These are phyloP conservation scores for Stenodera caucasica DNA, from an alignment of 2,888 invertebrate species.

Conservation along the genomic window DNA sequence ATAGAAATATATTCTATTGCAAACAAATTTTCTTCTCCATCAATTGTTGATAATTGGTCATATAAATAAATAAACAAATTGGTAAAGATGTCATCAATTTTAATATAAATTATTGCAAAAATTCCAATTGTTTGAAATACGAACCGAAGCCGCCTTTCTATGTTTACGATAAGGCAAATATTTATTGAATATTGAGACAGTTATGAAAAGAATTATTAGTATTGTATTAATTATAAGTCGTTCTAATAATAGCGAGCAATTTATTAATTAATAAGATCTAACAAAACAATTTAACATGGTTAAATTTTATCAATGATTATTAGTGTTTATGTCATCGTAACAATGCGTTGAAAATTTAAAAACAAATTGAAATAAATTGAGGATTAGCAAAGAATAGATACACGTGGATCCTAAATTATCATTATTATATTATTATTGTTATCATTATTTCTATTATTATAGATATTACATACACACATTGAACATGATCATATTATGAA, in stretches of 20 bases:
- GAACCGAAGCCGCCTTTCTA: not conserved
- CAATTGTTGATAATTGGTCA: not conserved
- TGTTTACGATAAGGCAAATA: not conserved
- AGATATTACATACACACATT: conserved; percentile 82
- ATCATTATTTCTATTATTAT: conserved; percentile 47
- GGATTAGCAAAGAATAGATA: not conserved
- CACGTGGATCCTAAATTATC: not conserved
- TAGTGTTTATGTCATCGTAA: not conserved
- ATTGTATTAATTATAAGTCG: not conserved
- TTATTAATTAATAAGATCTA: not conserved
- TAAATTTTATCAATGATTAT: not conserved
- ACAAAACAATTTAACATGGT: not conserved
- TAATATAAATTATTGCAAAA: not conserved
- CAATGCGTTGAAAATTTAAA: not conserved
- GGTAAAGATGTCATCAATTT: not conserved
- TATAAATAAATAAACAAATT: not conserved
- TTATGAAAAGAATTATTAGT: not conserved
- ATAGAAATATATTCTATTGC: conserved; percentile 11
- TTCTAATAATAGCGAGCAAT: conserved; percentile 2
- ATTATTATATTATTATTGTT: not conserved
- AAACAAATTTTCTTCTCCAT: not conserved
- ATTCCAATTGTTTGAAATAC: not conserved
- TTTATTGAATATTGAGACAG: not conserved
- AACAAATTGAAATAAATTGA: not conserved
- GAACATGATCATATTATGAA: conserved; percentile 76